phyloP scores from a whole-genome alignment of 2,888 invertebrate species.

The Drosophila kambysellisi region DNA sequence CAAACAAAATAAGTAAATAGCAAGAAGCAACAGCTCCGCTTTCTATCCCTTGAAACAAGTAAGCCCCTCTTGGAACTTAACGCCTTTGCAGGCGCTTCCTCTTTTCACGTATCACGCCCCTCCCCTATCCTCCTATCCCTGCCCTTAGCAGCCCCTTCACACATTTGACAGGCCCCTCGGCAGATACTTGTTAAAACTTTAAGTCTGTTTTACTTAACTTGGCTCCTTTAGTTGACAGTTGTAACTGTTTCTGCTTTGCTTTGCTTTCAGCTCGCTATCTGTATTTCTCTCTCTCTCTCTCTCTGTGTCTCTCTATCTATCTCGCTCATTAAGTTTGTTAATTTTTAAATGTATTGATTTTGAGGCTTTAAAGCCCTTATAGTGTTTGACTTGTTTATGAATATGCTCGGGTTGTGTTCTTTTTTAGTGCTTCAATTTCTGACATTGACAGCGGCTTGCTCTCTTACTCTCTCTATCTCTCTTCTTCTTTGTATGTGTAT shows the following conservation, averaged over 20 bases:
- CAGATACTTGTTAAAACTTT: slow-evolving; percentile 78
- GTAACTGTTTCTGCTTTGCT: slow-evolving; percentile 70
- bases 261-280: slow-evolving; percentile 14
- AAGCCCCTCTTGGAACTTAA: slow-evolving; percentile 45
- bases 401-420: background rate
- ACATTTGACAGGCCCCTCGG: slow-evolving; percentile 37
- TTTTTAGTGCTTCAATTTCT: slow-evolving; percentile 22
- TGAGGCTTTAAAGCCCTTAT: slow-evolving; percentile 54
- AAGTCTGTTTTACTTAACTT: slow-evolving; percentile 80
- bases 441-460: slow-evolving; percentile 58
- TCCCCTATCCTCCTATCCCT: background rate
- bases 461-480: slow-evolving; percentile 10
- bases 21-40: slow-evolving; percentile 71
- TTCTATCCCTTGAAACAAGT: background rate
- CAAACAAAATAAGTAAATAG: slow-evolving; percentile 80
- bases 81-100: slow-evolving; percentile 38
- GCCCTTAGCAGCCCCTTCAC: background rate
- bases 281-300: slow-evolving; percentile 2
- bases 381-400: slow-evolving; percentile 22
- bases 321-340: slow-evolving; percentile 31
- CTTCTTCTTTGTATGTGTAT: background rate
- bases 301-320: background rate
- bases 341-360: slow-evolving; percentile 52
- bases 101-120: background rate
- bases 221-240: slow-evolving; percentile 77